A percentile compares a stretch with the other conserved stretches of the same genome.
These are phyloP conservation scores for Sciurus vulgaris DNA, from an alignment of 2,797 vertebrate genomes.

Conservation along the genomic window DNA sequence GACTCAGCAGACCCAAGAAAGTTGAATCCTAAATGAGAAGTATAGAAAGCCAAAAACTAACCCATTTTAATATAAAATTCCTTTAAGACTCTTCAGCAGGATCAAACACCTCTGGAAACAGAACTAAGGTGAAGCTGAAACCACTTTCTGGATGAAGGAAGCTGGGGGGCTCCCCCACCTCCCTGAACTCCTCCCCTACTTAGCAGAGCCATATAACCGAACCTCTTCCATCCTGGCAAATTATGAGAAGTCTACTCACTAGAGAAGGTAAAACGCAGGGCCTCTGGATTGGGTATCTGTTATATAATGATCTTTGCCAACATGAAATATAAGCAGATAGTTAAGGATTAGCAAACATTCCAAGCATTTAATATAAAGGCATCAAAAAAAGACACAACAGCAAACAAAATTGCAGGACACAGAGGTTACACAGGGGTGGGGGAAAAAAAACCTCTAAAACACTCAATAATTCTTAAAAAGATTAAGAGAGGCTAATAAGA, in stretches of 20 bases:
- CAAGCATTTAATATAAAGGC: constrained; percentile 28
- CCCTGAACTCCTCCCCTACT: background rate
- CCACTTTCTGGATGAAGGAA: background rate
- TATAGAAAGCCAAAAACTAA: background rate
- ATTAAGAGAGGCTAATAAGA: background rate
- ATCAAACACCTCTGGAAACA: background rate
- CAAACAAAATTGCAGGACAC: background rate
- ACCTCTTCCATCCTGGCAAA: background rate
- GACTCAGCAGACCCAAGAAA: background rate
- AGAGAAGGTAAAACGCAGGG: background rate
- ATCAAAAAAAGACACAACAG: background rate
- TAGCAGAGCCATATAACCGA: background rate
- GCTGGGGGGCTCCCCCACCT: background rate
- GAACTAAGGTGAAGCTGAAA: background rate
- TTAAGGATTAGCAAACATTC: constrained; percentile 47
- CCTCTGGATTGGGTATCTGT: background rate
- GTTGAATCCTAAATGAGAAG: background rate
- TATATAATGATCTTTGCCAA: background rate
- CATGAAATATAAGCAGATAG: background rate
- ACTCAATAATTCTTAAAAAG: background rate
- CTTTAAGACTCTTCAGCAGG: background rate
- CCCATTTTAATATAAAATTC: background rate
- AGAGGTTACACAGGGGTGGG: background rate
- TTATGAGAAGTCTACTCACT: background rate
- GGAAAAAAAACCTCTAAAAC: background rate